Evolutionary conservation across 1,140 invertebrate genomes (phyloP).

Genomic region (Tachypleus tridentatus): DNA sequence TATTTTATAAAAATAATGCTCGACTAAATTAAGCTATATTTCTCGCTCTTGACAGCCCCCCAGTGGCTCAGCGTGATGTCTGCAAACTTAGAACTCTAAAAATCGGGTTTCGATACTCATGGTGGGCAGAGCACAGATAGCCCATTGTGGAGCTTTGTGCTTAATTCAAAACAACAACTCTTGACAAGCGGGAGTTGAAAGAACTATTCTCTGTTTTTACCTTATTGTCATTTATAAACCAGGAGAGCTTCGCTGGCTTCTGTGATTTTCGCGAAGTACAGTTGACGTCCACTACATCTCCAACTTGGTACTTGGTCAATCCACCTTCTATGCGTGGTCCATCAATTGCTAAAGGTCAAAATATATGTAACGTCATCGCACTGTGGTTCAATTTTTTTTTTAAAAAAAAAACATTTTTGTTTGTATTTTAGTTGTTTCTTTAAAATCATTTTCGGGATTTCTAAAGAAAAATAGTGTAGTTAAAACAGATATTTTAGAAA

Average conservation of each 20-base stretch:
- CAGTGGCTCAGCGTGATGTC: too few relatives aligned
- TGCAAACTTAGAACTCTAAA: too few relatives aligned
- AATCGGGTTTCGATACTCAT: too few relatives aligned
- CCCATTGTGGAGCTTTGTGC: too few relatives aligned
- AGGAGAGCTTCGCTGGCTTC: constrained; percentile 57
- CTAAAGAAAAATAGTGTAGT: background rate
- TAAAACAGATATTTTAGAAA: background rate
- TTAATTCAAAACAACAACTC: too few relatives aligned
- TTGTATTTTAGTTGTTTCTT: background rate
- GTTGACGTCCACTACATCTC: constrained; percentile 65
- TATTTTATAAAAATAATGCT: too few relatives aligned
- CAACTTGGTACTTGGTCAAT: constrained; percentile 59
- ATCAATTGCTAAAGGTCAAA: constrained; percentile 42
- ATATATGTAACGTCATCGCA: background rate
- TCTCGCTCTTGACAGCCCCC: too few relatives aligned
- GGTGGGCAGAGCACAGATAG: too few relatives aligned
- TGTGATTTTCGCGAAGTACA: constrained; percentile 69
- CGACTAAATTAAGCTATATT: too few relatives aligned
- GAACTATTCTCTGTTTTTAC: constrained; percentile 13
- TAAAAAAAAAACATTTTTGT: background rate
- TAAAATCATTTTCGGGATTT: background rate
- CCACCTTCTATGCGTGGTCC: constrained; percentile 65
- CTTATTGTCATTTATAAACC: constrained; percentile 62
- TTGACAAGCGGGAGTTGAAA: too few relatives aligned
- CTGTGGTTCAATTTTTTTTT: background rate